Percentiles rank a stretch among this genome's conserved stretches.
These are phyloP conservation scores for Thalassarche chlororhynchos DNA, from an alignment of 2,113 vertebrate genomes.

Conservation along the genomic window DNA sequence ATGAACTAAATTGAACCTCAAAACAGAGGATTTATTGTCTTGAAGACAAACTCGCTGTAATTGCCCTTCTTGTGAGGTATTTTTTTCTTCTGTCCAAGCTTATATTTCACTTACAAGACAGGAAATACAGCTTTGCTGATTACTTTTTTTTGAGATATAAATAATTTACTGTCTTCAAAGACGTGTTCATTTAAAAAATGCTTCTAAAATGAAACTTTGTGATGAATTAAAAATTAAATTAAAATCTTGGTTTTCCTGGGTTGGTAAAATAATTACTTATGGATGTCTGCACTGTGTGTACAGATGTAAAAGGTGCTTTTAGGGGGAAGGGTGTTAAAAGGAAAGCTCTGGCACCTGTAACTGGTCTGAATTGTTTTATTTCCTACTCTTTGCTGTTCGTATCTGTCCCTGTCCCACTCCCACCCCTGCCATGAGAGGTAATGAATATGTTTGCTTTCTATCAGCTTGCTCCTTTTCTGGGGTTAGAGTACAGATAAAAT, in stretches of 20 bases:
- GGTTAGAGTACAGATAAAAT: background rate
- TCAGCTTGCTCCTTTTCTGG: background rate
- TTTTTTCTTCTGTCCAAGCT: background rate
- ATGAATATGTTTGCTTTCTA: background rate
- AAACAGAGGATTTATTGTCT: slow-evolving; percentile 1
- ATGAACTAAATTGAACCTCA: background rate
- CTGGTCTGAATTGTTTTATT: background rate
- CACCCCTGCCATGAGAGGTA: background rate
- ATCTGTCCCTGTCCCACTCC: background rate
- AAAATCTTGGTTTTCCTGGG: background rate
- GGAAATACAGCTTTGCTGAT: slow-evolving; percentile 37
- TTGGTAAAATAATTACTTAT: background rate
- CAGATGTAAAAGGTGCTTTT: background rate
- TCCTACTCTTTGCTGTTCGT: background rate
- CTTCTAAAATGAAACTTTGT: background rate
- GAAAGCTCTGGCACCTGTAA: background rate
- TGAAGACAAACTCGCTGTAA: background rate
- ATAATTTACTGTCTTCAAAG: background rate
- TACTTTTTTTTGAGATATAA: background rate
- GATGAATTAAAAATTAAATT: background rate
- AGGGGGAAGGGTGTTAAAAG: background rate
- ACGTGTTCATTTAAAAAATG: background rate
- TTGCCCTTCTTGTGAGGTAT: background rate
- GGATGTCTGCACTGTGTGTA: background rate
- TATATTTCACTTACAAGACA: slow-evolving; percentile 13